Evolutionary conservation across 2,113 vertebrate genomes (phyloP).

Genomic region (Pterophyllum scalare): DNA sequence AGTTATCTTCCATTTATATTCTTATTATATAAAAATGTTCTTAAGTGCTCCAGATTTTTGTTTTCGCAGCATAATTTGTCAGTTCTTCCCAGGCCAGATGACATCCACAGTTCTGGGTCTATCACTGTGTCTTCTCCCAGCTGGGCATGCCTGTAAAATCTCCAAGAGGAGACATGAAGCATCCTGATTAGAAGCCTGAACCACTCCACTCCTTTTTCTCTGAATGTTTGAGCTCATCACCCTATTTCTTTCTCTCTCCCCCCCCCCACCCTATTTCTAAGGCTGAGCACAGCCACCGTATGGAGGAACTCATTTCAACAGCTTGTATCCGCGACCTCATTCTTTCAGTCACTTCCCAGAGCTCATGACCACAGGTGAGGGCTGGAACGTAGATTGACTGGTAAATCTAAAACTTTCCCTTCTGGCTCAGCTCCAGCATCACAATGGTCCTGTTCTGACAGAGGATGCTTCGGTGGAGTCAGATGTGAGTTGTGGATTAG

Average conservation of each 20-base stretch:
- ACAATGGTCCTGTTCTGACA: neutral
- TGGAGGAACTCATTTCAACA: conserved; percentile 5
- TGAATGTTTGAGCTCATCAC: neutral
- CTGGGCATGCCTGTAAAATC: neutral
- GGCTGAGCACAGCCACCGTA: conserved; percentile 1
- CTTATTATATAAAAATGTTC: too few species aligned
- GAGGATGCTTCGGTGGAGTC: neutral
- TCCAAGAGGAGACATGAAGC: neutral
- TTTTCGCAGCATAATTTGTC: neutral
- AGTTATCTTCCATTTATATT: neutral
- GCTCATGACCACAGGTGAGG: neutral
- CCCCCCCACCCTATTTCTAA: neutral
- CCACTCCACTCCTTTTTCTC: neutral
- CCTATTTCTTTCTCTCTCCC: neutral
- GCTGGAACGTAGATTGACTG: neutral
- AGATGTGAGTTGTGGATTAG: neutral
- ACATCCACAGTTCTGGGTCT: neutral
- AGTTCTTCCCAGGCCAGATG: neutral
- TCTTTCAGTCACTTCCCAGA: conserved; percentile 7
- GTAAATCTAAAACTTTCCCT: neutral
- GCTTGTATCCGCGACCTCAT: neutral
- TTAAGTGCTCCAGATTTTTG: neutral
- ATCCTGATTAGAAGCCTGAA: neutral
- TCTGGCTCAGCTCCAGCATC: neutral
- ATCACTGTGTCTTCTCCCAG: neutral